phyloP scores from a whole-genome alignment of 1,140 invertebrate genomes.

The Leucophenga varia region DNA sequence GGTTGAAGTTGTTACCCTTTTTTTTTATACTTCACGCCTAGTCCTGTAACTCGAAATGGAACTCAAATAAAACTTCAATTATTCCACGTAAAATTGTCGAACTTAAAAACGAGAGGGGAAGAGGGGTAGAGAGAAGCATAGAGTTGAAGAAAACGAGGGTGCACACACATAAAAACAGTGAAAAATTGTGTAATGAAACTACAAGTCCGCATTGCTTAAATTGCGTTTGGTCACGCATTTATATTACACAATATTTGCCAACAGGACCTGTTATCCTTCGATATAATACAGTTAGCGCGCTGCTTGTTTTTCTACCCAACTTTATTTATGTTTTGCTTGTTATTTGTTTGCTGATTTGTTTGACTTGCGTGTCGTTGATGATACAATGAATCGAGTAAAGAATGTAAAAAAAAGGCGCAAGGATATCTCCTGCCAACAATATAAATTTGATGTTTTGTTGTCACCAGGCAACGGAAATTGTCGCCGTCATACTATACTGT shows the following conservation, averaged over 20 bases:
- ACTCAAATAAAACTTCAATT: constrained; percentile 53
- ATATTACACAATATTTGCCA: constrained; percentile 43
- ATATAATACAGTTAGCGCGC: constrained; percentile 5
- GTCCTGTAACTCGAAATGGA: constrained; percentile 24
- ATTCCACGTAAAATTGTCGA: constrained; percentile 54
- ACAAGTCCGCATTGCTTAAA: constrained; percentile 4
- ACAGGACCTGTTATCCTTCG: neutral
- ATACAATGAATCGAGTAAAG: constrained; percentile 31
- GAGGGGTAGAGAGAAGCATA: constrained; percentile 8
- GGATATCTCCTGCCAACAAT: constrained; percentile 3
- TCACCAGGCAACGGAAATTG: no score
- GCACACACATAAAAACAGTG: constrained; percentile 1
- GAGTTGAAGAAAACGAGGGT: constrained; percentile 3
- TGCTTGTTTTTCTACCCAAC: constrained; percentile 2
- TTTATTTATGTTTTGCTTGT: constrained; percentile 24
- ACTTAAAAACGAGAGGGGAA: no score
- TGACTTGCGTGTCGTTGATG: constrained; percentile 56
- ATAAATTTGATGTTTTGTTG: no score
- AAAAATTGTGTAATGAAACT: no score
- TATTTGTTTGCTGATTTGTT: constrained; percentile 55
- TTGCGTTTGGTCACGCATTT: constrained; percentile 42
- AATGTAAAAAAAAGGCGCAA: constrained; percentile 13
- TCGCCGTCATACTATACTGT: no score
- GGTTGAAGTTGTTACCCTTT: no score
- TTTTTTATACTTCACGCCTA: constrained; percentile 18